Base-by-base conservation (phyloP, 2,888 invertebrate genomes). In the Cheilosia vernalis region DNA sequence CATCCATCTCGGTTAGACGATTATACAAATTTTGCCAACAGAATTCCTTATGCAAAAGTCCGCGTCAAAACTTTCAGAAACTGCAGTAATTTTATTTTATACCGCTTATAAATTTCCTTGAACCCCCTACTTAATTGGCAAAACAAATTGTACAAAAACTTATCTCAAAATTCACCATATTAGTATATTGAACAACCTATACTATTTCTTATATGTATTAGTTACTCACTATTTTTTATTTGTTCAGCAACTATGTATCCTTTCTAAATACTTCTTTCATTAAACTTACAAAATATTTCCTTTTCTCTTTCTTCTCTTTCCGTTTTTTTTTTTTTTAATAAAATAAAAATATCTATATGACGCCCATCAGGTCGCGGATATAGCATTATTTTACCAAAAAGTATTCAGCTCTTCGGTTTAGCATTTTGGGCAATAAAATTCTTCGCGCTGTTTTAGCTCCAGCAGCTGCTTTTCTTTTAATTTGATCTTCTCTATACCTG, bases 401-500 rank as follows among this genome's bases (percentile, higher is more conserved):
- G 89, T 88, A 89, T 90, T 88, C 90, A 91, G 88, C 89, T 91
- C 87, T 88, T 92, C 90, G 90, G 90, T 89, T 89, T 92, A 89
- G 90, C 91, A 90, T 91, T 92, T 88, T 88, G 88, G 89, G 88
- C 90, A 88, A 44, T 51, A 69, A 63, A 69, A 64, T 79, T 84
- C 83, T 79, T 66, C 72, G 83, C 67, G 53, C 55, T 67, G 37
- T 83, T 73, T 49, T 79, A 84, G 47, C 37, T 60, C 51, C 72
- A 77, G 70, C 56, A 42, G 55, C 77, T 78, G 72, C 60, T 58
- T 74, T 40, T 30, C 6, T 63, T 40, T 33, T 19, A 17, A 49
- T 58, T 63, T 64, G 0, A 3, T 47, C 33, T 61, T 6, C 55
- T 42, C 47, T 24, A 49, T 56, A 7, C 55, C 42, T 6, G 21